A percentile compares a stretch with the other conserved stretches of the same genome.
Conservation (phyloP, 2,113 vertebrate species). For the Lasiurus cinereus region DNA sequence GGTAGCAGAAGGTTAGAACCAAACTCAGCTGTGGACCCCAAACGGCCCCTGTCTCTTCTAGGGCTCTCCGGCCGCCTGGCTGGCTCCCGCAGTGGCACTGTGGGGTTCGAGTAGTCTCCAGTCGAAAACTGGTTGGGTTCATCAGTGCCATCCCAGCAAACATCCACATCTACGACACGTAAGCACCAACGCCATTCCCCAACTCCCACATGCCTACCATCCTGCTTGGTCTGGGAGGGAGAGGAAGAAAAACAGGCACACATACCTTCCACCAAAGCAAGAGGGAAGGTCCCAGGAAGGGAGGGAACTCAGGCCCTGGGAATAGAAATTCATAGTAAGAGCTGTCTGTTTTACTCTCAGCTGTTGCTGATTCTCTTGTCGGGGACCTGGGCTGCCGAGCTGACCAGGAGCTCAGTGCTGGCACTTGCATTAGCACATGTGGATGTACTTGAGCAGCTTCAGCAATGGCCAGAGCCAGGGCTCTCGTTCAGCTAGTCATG, state of each 20-base stretch:
- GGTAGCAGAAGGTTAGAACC: not conserved
- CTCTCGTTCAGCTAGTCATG: not conserved
- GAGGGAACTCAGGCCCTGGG: not conserved
- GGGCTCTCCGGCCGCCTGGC: conserved; percentile 97
- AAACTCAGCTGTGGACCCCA: fast-evolving
- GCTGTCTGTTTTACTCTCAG: not conserved
- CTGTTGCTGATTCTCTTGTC: not conserved
- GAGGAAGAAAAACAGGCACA: not conserved
- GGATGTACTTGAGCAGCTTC: not conserved
- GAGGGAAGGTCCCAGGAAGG: not conserved
- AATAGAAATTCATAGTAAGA: not conserved
- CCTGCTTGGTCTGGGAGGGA: not conserved
- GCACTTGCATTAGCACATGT: not conserved
- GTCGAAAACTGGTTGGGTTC: conserved; percentile 98
- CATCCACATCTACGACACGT: conserved; percentile 97
- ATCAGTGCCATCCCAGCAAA: conserved; percentile 98
- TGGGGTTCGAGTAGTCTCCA: conserved; percentile 97
- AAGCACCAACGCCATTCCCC: conserved; percentile 73
- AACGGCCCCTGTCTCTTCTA: conserved; percentile 74
- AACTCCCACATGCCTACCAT: not conserved
- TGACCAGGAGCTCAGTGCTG: not conserved
- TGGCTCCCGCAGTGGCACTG: conserved; percentile 99
- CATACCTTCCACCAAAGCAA: not conserved
- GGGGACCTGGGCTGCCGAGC: not conserved
- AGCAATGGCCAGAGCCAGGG: not conserved